Percentiles rank a stretch among this genome's conserved stretches.
Conservation (phyloP, 2,113 vertebrate species). For the Chionis minor region DNA sequence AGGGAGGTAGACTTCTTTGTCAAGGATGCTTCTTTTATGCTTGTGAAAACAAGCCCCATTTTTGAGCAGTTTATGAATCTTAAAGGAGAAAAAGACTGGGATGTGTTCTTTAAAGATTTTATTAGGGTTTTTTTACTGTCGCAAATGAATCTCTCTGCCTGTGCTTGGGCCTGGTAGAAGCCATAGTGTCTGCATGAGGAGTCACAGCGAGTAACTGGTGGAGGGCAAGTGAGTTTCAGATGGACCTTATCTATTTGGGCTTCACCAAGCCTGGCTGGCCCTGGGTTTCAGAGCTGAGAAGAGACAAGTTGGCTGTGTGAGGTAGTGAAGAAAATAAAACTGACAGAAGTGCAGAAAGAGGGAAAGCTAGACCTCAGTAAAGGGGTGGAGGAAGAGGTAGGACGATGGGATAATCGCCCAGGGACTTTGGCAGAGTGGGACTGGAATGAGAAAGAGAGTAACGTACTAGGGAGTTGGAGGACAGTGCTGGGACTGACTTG, state of each 20-base stretch:
- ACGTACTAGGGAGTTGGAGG: rapidly evolving
- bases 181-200: neutral
- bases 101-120: neutral
- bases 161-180: neutral
- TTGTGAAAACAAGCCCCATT: neutral
- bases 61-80: neutral
- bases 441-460: neutral
- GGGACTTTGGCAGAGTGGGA: neutral
- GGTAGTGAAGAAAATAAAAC: neutral
- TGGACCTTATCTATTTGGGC: neutral
- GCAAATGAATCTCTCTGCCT: neutral
- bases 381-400: neutral
- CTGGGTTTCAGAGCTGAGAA: neutral
- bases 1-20: slow-evolving; percentile 7
- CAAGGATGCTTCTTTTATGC: neutral
- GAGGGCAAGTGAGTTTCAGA: neutral
- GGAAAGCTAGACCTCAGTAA: neutral
- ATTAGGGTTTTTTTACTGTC: neutral
- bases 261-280: neutral
- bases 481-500: neutral
- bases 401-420: neutral
- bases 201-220: neutral
- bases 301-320: neutral
- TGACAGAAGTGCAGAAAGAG: neutral
- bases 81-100: neutral